phyloP scores from a whole-genome alignment of 2,888 invertebrate genomes.

The Allacma fusca region DNA sequence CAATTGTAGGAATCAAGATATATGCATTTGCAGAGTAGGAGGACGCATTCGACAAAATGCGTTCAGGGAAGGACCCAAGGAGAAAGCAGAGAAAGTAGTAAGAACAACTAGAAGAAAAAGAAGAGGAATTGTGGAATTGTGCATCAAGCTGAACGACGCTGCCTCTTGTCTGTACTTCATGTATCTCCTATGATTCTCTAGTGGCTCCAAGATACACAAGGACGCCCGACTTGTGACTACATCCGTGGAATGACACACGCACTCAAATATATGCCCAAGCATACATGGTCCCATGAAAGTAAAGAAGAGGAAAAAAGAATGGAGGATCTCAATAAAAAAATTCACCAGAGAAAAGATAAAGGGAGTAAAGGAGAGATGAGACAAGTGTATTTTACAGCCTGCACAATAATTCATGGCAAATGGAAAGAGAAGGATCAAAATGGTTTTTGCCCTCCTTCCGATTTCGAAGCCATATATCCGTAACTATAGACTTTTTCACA shows the following conservation, averaged over 20 bases:
- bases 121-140: conserved; percentile 36
- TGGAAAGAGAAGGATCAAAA: conserved; percentile 52
- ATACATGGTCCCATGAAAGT: background rate
- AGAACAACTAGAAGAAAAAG: background rate
- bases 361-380: conserved; percentile 48
- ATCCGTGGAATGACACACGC: too few relatives aligned
- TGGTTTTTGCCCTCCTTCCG: conserved; percentile 41
- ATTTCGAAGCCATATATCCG: conserved; percentile 1
- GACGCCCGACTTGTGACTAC: too few relatives aligned
- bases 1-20: background rate
- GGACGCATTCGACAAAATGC: too few relatives aligned
- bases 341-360: conserved; percentile 44
- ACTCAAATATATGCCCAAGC: background rate
- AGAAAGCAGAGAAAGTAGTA: too few relatives aligned
- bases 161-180: conserved; percentile 9
- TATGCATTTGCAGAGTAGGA: too few relatives aligned
- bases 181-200: conserved; percentile 26
- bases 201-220: conserved; percentile 9
- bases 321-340: conserved; percentile 42
- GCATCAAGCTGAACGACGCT: conserved; percentile 38
- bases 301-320: conserved; percentile 2
- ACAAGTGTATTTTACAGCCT: conserved; percentile 56
- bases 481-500: conserved; percentile 3
- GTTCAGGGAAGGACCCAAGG: too few relatives aligned
- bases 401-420: conserved; percentile 54